Evolutionary conservation across 2,113 vertebrate genomes (phyloP).

Genomic region (Oreochromis aureus): DNA sequence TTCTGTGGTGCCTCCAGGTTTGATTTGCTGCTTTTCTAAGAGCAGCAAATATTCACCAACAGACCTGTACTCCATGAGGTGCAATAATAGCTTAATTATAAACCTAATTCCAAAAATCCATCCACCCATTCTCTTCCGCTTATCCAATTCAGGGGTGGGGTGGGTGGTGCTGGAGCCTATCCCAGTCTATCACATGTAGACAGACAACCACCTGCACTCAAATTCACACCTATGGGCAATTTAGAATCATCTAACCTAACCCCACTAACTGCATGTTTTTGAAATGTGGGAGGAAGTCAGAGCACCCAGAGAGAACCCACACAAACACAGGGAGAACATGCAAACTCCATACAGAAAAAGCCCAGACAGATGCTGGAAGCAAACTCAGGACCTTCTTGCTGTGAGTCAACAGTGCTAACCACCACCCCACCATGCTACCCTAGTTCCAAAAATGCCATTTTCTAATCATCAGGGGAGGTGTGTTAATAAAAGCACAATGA

Average conservation of each 20-base stretch:
- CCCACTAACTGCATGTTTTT: neutral
- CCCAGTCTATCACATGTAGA: neutral
- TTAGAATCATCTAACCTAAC: neutral
- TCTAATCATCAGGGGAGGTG: neutral
- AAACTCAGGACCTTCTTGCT: neutral
- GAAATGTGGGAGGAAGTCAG: neutral
- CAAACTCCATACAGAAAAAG: neutral
- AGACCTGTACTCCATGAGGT: neutral
- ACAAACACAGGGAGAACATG: neutral
- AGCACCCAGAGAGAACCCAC: neutral
- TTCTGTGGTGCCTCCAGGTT: neutral
- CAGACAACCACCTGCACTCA: neutral
- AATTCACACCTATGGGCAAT: neutral
- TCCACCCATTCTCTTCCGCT: fast-evolving
- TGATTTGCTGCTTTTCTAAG: neutral
- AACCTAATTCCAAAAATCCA: neutral
- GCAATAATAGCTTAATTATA: neutral
- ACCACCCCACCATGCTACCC: fast-evolving
- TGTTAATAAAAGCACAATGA: fast-evolving
- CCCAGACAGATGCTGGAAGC: neutral
- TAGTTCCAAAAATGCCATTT: neutral
- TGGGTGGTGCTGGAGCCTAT: neutral
- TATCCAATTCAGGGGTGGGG: neutral
- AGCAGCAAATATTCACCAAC: neutral
- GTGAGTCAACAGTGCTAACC: neutral